These are phyloP conservation scores for Auanema freiburgensis DNA, from an alignment of 2,888 invertebrate genomes.

Conservation along the genomic window DNA sequence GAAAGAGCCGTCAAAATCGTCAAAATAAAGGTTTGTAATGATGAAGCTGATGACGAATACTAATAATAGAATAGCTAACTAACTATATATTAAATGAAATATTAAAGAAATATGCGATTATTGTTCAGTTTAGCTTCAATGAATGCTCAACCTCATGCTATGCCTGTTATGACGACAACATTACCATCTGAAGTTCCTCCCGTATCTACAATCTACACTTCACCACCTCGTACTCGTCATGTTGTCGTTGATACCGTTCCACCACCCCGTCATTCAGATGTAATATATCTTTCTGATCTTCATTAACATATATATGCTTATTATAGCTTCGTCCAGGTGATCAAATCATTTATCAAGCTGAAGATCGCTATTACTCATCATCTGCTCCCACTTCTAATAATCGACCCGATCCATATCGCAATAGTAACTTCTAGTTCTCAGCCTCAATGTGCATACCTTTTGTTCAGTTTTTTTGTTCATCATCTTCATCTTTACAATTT, in stretches of 20 bases:
- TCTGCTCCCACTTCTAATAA: constrained; percentile 29
- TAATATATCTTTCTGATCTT: too few relatives aligned
- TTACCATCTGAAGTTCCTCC: constrained; percentile 8
- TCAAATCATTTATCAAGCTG: constrained; percentile 40
- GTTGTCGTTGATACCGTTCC: constrained; percentile 18
- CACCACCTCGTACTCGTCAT: constrained; percentile 10
- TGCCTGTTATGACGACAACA: constrained; percentile 2
- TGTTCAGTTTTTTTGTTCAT: too few relatives aligned
- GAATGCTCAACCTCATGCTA: background rate
- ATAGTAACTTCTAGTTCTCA: constrained; percentile 20
- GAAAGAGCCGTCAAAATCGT: constrained; percentile 19
- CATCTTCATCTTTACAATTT: too few relatives aligned
- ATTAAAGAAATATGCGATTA: background rate
- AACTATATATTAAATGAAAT: too few relatives aligned
- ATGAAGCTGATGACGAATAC: background rate
- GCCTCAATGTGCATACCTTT: too few relatives aligned
- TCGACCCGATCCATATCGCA: constrained; percentile 14
- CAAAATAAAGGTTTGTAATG: constrained; percentile 11
- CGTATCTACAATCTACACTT: constrained; percentile 6
- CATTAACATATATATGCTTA: too few relatives aligned
- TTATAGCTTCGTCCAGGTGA: constrained; percentile 11
- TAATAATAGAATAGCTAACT: too few relatives aligned
- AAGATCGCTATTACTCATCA: constrained; percentile 51
- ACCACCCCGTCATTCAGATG: constrained; percentile 7
- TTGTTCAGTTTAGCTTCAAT: constrained; percentile 10